Evolutionary conservation across 2,113 vertebrate species (phyloP).

Genomic region (Rhynchopsitta pachyrhyncha): DNA sequence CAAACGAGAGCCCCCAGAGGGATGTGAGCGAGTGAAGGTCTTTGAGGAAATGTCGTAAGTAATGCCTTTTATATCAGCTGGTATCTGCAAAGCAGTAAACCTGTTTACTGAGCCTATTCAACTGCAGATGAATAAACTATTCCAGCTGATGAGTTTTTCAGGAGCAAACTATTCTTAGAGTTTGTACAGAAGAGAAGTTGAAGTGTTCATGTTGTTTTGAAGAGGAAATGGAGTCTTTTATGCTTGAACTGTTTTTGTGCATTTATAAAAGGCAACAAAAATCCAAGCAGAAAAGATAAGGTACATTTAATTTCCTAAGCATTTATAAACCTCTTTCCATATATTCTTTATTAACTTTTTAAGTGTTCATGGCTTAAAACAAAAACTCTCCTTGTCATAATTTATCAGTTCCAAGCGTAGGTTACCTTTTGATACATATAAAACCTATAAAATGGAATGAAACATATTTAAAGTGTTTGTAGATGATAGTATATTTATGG

Average conservation of each 20-base stretch:
- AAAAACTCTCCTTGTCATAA: background rate
- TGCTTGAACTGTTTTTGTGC: slow-evolving; percentile 34
- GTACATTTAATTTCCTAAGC: slow-evolving; percentile 23
- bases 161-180: slow-evolving; percentile 64
- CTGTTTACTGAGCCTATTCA: slow-evolving; percentile 71
- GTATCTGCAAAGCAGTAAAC: slow-evolving; percentile 75
- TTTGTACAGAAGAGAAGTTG: slow-evolving; percentile 56
- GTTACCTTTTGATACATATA: background rate
- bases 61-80: slow-evolving; percentile 76
- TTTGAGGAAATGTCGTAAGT: slow-evolving; percentile 98
- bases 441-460: background rate
- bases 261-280: slow-evolving; percentile 53
- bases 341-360: background rate
- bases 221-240: slow-evolving; percentile 45
- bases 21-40: slow-evolving; percentile 97
- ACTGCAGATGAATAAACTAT: slow-evolving; percentile 76
- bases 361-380: background rate
- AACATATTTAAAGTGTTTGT: background rate
- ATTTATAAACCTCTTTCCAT: background rate
- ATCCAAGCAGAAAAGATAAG: slow-evolving; percentile 30
- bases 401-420: background rate
- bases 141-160: slow-evolving; percentile 75
- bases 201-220: slow-evolving; percentile 37
- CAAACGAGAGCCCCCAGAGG: slow-evolving; percentile 97
- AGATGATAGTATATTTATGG: background rate